Percentiles rank a stretch among this genome's conserved stretches.
Conservation (phyloP, 2,113 vertebrate species). For the Hypocryptadius cinnamomeus region DNA sequence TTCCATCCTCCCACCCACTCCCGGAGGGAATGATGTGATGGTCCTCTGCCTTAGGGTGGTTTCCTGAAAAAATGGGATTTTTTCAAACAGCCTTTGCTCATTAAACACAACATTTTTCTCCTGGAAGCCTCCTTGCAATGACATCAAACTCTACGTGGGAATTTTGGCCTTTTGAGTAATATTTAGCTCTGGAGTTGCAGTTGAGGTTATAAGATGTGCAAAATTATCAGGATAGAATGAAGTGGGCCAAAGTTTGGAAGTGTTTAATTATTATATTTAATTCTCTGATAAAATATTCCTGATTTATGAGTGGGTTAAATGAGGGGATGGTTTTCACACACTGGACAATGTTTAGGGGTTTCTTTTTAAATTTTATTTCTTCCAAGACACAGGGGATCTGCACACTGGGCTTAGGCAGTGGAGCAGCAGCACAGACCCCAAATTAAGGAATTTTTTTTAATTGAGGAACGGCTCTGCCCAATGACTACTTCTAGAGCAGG, state of each 20-base stretch:
- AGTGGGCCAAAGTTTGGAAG: background rate
- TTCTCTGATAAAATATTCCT: background rate
- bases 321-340: background rate
- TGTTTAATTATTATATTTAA: background rate
- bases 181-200: background rate
- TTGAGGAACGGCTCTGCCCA: background rate
- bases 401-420: background rate
- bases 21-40: background rate
- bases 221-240: background rate
- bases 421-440: background rate
- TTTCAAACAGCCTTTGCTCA: background rate
- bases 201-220: fast-evolving
- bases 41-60: fast-evolving
- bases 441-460: background rate
- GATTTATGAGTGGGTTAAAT: background rate
- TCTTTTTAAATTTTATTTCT: background rate
- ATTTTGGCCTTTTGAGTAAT: background rate
- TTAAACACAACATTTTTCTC: background rate
- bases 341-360: background rate
- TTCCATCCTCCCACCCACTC: background rate
- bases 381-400: background rate
- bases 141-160: background rate
- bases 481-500: background rate
- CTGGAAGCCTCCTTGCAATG: background rate
- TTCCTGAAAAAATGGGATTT: background rate